phyloP scores from a whole-genome alignment of 2,888 invertebrate genomes.

The Beris chalybata region DNA sequence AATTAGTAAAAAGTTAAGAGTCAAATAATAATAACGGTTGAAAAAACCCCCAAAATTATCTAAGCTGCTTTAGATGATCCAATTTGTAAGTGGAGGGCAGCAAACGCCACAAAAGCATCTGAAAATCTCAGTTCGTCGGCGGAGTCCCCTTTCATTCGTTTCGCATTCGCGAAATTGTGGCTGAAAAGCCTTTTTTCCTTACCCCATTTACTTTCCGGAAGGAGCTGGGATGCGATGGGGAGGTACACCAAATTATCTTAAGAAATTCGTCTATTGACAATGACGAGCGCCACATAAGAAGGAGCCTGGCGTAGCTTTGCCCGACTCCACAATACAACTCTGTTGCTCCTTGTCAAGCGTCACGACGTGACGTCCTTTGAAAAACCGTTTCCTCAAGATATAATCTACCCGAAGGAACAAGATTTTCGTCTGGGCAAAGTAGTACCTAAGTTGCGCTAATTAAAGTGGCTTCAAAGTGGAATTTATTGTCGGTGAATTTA shows the following conservation, averaged over 20 bases:
- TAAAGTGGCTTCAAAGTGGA: constrained; percentile 38
- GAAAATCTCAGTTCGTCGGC: too few species aligned
- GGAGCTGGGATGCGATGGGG: neutral
- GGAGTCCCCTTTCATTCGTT: too few species aligned
- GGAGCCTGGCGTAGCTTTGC: neutral
- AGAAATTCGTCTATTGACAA: constrained; percentile 13
- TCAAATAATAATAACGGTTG: too few species aligned
- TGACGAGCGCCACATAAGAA: constrained; percentile 9
- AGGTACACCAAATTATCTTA: constrained; percentile 9
- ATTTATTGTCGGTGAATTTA: constrained; percentile 38
- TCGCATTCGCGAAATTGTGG: too few species aligned
- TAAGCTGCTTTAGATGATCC: too few species aligned
- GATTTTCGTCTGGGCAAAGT: constrained; percentile 11
- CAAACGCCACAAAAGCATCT: too few species aligned
- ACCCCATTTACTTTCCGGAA: too few species aligned
- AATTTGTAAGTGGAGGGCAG: too few species aligned
- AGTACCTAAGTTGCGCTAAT: constrained; percentile 33
- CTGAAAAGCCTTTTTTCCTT: too few species aligned
- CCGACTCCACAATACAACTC: neutral
- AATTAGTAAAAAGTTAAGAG: too few species aligned
- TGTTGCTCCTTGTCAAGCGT: constrained; percentile 3
- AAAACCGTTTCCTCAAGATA: constrained; percentile 16
- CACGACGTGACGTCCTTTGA: constrained; percentile 14
- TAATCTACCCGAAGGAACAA: constrained; percentile 21
- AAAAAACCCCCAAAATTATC: too few species aligned